Base-by-base conservation (phyloP, 1,140 invertebrate genomes). In the Pogonomyrmex barbatus region DNA sequence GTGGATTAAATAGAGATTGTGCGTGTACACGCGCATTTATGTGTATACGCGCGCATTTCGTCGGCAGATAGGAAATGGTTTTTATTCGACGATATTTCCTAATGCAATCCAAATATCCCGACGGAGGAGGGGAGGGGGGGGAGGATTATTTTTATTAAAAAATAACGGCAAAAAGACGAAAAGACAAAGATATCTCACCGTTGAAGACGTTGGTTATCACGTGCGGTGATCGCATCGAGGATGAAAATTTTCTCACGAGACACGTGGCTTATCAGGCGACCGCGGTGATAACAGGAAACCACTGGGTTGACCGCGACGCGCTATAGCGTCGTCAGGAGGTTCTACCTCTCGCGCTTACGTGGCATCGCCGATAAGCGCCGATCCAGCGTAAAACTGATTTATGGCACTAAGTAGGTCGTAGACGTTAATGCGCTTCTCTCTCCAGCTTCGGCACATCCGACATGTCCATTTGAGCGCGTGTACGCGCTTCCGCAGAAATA, bases 321-420 rank as follows among this genome's bases (percentile, higher is more conserved):
- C 58, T 65, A 79, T 65, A 30, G 9, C 78, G 65, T 83, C 62
- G 56, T 42, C 24, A 24, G 39, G 39, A 42, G 42, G 42, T 36
- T 47, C 54, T 30, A 71, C 33, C 76, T 33, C 47, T 36, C 52
- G 77, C 82, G 85, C 77, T 90, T 90, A 90, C 86, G 89, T 86
- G 62, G 86, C 83, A 62, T 58, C 73, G 90, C 88, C 89, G 89
- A 91, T 91, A 91, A 91, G 86, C 87, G 24, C 24, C 24, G 71
- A 76, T 81, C 73, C 82, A 54, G 79, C 88, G 83, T 88, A 91
- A 24, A 89, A 91, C 86, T 91, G 90, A 91, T 91, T 91, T 89
- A 91, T 86, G 84, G 58, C n/a, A 71, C 75, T 85, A 91, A 91
- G 88, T 91, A 88, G 89, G 90, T 91, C 90, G 90, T 89, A 56